Evolutionary conservation across 2,113 vertebrate genomes (phyloP).

Genomic region (Pseudonaja textilis): DNA sequence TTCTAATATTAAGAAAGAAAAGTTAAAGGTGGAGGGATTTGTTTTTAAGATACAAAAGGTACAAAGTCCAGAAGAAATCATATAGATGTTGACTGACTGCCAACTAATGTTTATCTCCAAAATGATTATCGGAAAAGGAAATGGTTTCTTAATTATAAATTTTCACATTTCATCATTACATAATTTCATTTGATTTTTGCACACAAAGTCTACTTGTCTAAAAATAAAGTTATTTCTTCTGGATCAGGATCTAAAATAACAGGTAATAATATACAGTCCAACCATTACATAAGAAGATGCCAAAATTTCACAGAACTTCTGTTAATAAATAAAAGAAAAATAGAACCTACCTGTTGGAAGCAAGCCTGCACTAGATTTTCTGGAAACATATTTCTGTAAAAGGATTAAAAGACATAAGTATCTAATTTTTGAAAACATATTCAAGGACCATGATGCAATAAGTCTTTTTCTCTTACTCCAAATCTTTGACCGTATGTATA

Average conservation of each 20-base stretch:
- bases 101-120: background rate
- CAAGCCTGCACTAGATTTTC: slow-evolving; percentile 97
- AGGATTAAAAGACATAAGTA: slow-evolving; percentile 35
- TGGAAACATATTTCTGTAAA: slow-evolving; percentile 94
- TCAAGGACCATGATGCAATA: background rate
- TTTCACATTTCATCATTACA: background rate
- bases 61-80: background rate
- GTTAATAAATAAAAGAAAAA: slow-evolving; percentile 3
- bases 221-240: background rate
- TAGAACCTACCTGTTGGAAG: slow-evolving; percentile 88
- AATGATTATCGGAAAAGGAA: background rate
- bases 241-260: slow-evolving; percentile 12
- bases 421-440: background rate
- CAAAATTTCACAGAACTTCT: slow-evolving; percentile 5
- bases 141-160: background rate
- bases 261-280: background rate
- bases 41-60: background rate
- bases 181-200: background rate
- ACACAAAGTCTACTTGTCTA: background rate
- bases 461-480: background rate
- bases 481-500: background rate
- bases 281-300: background rate
- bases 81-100: background rate
- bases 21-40: background rate
- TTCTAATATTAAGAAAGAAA: background rate